A percentile compares a stretch with the other conserved stretches of the same genome.
These are phyloP conservation scores for Schizotus pectinicornis DNA, from an alignment of 2,888 invertebrate species.

Conservation along the genomic window DNA sequence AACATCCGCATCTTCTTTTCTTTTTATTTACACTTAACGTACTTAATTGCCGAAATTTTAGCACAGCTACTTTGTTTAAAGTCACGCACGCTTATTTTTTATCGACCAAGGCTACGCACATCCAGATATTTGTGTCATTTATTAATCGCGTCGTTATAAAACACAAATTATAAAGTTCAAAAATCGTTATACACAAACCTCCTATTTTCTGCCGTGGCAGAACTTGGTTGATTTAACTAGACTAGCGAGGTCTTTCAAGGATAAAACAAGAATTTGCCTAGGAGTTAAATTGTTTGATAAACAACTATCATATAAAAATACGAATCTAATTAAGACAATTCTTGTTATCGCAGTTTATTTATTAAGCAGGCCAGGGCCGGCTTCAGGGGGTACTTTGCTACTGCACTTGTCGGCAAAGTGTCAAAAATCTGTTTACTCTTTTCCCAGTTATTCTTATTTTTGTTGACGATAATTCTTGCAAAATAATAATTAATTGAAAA, in stretches of 20 bases:
- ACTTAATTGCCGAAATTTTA: slow-evolving; percentile 3
- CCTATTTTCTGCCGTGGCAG: too few species aligned
- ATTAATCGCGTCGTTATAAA: too few species aligned
- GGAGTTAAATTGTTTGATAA: too few species aligned
- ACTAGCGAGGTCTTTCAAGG: not conserved
- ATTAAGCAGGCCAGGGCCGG: too few species aligned
- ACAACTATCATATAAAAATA: too few species aligned
- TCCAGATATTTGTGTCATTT: not conserved
- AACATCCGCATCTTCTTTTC: slow-evolving; percentile 10
- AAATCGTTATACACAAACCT: too few species aligned
- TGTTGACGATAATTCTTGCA: not conserved
- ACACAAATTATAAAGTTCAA: too few species aligned
- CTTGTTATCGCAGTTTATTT: too few species aligned
- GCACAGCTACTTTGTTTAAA: not conserved
- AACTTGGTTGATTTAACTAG: too few species aligned
- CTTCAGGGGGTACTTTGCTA: too few species aligned
- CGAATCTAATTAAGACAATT: too few species aligned
- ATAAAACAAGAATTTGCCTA: too few species aligned
- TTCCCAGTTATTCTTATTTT: not conserved
- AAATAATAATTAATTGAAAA: not conserved
- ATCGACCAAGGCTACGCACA: not conserved
- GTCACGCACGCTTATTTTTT: slow-evolving; percentile 12
- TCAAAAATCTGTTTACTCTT: not conserved
- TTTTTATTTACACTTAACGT: not conserved
- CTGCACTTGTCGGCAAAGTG: not conserved